phyloP scores from a whole-genome alignment of 2,113 vertebrate species.

The Sterna hirundo region DNA sequence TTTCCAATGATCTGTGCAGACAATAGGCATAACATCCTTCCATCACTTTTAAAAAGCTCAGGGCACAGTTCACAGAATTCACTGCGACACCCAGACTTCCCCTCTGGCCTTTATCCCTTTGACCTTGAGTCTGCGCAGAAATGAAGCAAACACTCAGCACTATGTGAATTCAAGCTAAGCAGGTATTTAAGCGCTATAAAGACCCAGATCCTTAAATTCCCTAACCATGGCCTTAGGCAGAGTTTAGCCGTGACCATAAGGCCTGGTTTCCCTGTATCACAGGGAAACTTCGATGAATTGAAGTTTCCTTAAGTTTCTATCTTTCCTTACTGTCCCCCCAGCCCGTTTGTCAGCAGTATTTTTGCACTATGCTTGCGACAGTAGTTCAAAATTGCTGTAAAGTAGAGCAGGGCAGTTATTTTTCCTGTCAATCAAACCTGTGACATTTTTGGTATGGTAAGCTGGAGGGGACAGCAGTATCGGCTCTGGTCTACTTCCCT shows the following conservation, averaged over 20 bases:
- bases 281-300: not conserved
- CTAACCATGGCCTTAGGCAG: not conserved
- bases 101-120: not conserved
- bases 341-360: not conserved
- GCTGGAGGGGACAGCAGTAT: not conserved
- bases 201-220: not conserved
- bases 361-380: not conserved
- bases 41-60: not conserved
- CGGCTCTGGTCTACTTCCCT: not conserved
- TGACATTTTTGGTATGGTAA: not conserved
- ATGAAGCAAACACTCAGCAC: not conserved
- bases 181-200: not conserved
- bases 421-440: not conserved
- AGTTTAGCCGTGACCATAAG: not conserved
- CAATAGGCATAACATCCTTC: not conserved
- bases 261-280: not conserved
- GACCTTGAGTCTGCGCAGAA: not conserved
- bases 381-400: not conserved
- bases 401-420: not conserved
- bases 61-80: not conserved
- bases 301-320: not conserved
- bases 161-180: not conserved
- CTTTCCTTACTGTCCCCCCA: not conserved
- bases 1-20: not conserved
- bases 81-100: not conserved